Conservation (phyloP, 1,140 invertebrate species). For the Heliconius congener region DNA sequence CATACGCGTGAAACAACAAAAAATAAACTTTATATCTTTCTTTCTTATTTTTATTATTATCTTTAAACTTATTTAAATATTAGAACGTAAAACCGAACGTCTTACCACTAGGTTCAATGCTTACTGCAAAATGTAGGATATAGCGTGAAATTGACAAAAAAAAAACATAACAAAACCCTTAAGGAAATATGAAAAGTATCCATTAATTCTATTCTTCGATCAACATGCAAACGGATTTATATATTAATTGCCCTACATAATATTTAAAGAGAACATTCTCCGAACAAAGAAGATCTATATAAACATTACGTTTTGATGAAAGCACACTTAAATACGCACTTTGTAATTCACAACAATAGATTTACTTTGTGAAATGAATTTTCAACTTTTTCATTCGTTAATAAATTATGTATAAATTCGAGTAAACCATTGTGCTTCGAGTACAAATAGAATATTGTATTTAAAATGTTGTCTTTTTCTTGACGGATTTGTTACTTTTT, state of each 20-base stretch:
- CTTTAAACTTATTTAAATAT: no score
- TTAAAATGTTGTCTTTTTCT: neutral
- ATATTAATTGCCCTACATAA: neutral
- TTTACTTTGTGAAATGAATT: neutral
- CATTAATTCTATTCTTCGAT: no score
- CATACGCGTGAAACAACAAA: no score
- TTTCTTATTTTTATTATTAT: no score
- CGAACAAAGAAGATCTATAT: neutral
- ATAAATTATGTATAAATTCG: slow-evolving; percentile 1
- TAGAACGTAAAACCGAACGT: no score
- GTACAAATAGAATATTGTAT: slow-evolving; percentile 7
- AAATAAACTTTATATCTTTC: no score
- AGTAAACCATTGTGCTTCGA: neutral
- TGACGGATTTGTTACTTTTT: neutral
- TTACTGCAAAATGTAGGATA: no score
- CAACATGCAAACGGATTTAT: no score
- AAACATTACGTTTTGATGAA: neutral
- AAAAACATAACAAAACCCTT: no score
- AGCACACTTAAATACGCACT: slow-evolving; percentile 4
- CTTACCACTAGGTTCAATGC: no score
- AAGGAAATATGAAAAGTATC: no score
- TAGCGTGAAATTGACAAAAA: no score
- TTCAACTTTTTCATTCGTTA: slow-evolving; percentile 11
- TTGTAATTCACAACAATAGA: slow-evolving; percentile 8
- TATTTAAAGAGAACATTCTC: neutral